These are phyloP conservation scores for Bergia sp. DNA, from an alignment of 92 coral and sea anemone genomes.

Conservation along the genomic window DNA sequence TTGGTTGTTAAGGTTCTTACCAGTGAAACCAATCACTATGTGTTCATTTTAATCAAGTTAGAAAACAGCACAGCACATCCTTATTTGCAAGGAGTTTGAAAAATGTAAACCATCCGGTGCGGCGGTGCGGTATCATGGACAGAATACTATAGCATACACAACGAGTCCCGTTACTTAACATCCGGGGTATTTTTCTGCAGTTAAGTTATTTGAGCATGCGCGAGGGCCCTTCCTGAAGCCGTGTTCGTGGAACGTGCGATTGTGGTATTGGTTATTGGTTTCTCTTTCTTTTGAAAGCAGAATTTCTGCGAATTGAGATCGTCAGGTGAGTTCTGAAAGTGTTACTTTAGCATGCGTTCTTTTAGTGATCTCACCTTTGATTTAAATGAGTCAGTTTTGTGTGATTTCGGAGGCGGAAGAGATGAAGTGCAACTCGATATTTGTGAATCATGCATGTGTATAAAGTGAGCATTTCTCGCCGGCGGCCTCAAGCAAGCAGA, in stretches of 20 bases:
- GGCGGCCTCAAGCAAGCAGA: slow-evolving; percentile 38
- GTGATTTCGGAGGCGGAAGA: slow-evolving; percentile 40
- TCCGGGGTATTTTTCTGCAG: slow-evolving; percentile 7
- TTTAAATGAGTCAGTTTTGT: not conserved
- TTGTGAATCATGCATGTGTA: slow-evolving; percentile 34
- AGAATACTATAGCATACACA: slow-evolving; percentile 24
- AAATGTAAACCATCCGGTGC: too few relatives aligned
- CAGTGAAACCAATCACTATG: too few relatives aligned
- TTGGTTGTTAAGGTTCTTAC: too few relatives aligned
- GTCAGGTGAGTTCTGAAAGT: slow-evolving; percentile 33
- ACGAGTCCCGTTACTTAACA: not conserved
- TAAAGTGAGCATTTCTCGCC: slow-evolving; percentile 23
- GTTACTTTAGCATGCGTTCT: not conserved
- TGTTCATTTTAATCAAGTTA: too few relatives aligned
- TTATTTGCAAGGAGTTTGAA: too few relatives aligned
- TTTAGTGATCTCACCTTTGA: not conserved
- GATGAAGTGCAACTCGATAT: not conserved
- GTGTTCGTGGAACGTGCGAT: slow-evolving; percentile 53
- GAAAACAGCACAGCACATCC: too few relatives aligned
- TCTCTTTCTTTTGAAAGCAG: slow-evolving; percentile 42
- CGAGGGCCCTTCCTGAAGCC: slow-evolving; percentile 28
- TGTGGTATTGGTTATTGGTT: slow-evolving; percentile 28
- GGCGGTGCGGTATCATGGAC: too few relatives aligned
- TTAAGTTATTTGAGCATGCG: slow-evolving; percentile 30
- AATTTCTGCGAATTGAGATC: slow-evolving; percentile 36